Evolutionary conservation across 2,888 invertebrate genomes (phyloP), one percentile per base, ranked within the genome.

Genomic region (Drosophila phalerata): DNA sequence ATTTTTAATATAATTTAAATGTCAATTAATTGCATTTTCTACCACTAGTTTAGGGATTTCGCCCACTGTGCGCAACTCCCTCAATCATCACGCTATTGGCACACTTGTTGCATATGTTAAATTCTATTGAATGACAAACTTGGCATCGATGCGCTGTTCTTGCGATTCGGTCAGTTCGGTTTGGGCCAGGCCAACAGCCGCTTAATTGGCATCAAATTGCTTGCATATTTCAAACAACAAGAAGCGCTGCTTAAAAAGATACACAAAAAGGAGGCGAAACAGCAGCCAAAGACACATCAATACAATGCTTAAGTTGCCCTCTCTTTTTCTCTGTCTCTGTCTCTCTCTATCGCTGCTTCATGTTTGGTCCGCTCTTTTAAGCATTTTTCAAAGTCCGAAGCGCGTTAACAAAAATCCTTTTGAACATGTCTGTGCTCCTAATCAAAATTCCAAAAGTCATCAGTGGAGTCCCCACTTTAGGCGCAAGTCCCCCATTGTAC

Each of bases 371-470:
- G 38, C 51, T 60, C 42, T 11, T 30, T 49, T 47, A 47, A 52
- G 73, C 73, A 85, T 85, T 85, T 85, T 87, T 85, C 89, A 85
- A 85, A 85, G 89, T 85, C 85, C 85, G 49, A 87, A 69, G 89
- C 85, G 85, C 85, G 85, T 85, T 85, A 85, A 85, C 88, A 85
- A 85, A 85, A 85, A 85, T 85, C 85, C 85, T 85, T 85, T 85
- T 87, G 89, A 85, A 85, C 85, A 85, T 85, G 85, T 83, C 82
- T 85, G 82, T 89, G 89, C 86, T 85, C 89, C 85, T 85, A 85
- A 85, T 85, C 85, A 85, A 85, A 85, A 85, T 85, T 85, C 85
- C 85, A 88, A 89, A 89, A 85, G 85, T 89, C 85, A 85, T 85
- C 88, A 89, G 77, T 68, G 66, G 64, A 48, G 55, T 63, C 72